Percentiles rank a stretch among this genome's conserved stretches.
Evolutionary conservation across 2,113 vertebrate species (phyloP).

Genomic region (Meleagris gallopavo): DNA sequence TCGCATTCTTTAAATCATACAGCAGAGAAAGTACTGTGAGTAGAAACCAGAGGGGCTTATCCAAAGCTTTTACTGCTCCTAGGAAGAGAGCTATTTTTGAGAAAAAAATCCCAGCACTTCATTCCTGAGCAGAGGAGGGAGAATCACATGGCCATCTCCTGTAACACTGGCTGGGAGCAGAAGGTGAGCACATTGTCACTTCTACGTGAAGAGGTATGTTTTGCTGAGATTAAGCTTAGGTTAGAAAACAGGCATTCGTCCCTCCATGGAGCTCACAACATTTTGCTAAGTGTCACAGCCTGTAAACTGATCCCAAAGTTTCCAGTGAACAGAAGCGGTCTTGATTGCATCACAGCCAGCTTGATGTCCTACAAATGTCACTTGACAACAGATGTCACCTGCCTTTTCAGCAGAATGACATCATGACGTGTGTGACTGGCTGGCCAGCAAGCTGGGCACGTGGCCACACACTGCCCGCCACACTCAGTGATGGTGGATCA

Average conservation of each 20-base stretch:
- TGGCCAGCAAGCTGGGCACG: neutral
- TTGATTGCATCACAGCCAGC: constrained; percentile 77
- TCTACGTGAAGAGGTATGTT: constrained; percentile 14
- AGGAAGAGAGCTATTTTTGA: constrained; percentile 46
- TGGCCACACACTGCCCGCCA: neutral
- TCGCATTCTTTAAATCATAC: neutral
- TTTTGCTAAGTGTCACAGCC: constrained; percentile 35
- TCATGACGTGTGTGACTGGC: constrained; percentile 67
- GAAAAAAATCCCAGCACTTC: constrained; percentile 47
- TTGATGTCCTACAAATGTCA: constrained; percentile 65
- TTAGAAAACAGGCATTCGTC: neutral
- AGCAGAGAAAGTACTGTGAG: neutral
- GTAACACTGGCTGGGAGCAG: neutral
- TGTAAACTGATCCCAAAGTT: constrained; percentile 79
- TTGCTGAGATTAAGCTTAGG: constrained; percentile 27
- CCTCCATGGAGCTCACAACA: constrained; percentile 15
- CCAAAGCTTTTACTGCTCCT: constrained; percentile 11
- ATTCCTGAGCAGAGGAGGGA: neutral
- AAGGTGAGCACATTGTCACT: constrained; percentile 28
- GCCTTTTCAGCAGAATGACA: constrained; percentile 75
- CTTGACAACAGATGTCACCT: constrained; percentile 75
- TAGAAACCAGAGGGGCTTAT: constrained; percentile 36
- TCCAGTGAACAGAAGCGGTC: constrained; percentile 76
- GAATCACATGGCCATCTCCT: neutral
- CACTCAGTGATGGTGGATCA: neutral